Conservation (phyloP, 2,113 vertebrate species). For the Abramis brama region DNA sequence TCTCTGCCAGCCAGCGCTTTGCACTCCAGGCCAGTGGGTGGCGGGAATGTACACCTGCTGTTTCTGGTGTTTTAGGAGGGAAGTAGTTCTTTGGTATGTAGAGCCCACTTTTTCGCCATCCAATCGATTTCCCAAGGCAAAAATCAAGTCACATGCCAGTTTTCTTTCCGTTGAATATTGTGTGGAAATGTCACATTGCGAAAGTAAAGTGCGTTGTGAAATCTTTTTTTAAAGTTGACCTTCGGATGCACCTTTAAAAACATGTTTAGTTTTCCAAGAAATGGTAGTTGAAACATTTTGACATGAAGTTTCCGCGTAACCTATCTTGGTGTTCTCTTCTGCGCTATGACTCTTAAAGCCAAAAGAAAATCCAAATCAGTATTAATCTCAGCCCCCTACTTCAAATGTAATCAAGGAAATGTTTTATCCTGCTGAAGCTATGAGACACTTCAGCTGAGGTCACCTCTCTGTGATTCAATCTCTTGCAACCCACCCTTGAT, state of each 20-base stretch:
- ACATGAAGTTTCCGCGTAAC: not conserved
- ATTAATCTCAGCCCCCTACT: slow-evolving; percentile 15
- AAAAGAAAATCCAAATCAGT: slow-evolving; percentile 8
- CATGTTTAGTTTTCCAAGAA: not conserved
- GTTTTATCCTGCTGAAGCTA: not conserved
- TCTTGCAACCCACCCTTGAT: slow-evolving; percentile 38
- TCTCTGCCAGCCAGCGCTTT: no score
- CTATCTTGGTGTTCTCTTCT: not conserved
- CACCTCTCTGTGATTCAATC: slow-evolving; percentile 31
- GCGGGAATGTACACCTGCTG: not conserved
- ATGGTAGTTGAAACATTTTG: not conserved
- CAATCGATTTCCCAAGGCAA: not conserved
- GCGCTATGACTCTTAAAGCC: not conserved
- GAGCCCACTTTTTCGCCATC: not conserved
- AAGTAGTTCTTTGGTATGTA: not conserved
- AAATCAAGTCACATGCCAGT: not conserved
- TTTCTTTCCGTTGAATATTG: not conserved
- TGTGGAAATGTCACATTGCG: not conserved
- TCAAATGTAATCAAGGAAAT: slow-evolving; percentile 40
- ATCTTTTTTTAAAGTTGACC: not conserved
- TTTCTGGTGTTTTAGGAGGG: not conserved
- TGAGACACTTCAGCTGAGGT: slow-evolving; percentile 19
- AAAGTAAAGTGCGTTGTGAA: not conserved
- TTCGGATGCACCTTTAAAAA: not conserved
- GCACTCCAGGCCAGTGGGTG: not conserved